These are phyloP conservation scores for Austrolebias charrua DNA, from an alignment of 2,797 vertebrate species.

Conservation along the genomic window DNA sequence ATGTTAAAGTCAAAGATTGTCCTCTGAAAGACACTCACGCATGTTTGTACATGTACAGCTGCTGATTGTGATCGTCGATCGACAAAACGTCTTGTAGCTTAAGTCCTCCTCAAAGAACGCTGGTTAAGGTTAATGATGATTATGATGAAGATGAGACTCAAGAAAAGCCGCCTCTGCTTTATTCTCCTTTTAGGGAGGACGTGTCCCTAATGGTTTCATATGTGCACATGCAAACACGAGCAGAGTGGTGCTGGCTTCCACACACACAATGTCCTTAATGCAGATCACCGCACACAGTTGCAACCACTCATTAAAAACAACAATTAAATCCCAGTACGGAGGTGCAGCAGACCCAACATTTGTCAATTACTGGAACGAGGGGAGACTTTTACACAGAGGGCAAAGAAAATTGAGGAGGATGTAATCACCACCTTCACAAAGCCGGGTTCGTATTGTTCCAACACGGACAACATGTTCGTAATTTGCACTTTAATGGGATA, in stretches of 20 bases:
- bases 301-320: slow-evolving; percentile 26
- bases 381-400: slow-evolving; percentile 32
- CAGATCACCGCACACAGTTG: slow-evolving; percentile 1
- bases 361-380: slow-evolving; percentile 6
- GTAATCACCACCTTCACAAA: slow-evolving; percentile 54
- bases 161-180: slow-evolving; percentile 12
- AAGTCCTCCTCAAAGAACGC: slow-evolving; percentile 1
- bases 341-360: slow-evolving; percentile 17
- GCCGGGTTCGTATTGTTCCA: slow-evolving; percentile 49
- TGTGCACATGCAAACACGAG: slow-evolving; percentile 8
- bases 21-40: neutral
- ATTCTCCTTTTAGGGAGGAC: slow-evolving; percentile 36
- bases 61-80: neutral
- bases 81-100: neutral
- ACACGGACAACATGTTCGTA: slow-evolving; percentile 41
- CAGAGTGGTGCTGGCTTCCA: neutral
- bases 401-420: slow-evolving; percentile 58
- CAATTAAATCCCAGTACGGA: slow-evolving; percentile 32
- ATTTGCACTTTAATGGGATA: slow-evolving; percentile 68
- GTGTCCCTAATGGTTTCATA: slow-evolving; percentile 25
- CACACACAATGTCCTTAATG: slow-evolving; percentile 6
- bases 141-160: slow-evolving; percentile 27
- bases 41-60: neutral
- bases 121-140: slow-evolving; percentile 42
- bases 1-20: neutral